These are phyloP conservation scores for Peromyscus attwateri DNA, from an alignment of 2,797 vertebrate genomes.

Conservation along the genomic window DNA sequence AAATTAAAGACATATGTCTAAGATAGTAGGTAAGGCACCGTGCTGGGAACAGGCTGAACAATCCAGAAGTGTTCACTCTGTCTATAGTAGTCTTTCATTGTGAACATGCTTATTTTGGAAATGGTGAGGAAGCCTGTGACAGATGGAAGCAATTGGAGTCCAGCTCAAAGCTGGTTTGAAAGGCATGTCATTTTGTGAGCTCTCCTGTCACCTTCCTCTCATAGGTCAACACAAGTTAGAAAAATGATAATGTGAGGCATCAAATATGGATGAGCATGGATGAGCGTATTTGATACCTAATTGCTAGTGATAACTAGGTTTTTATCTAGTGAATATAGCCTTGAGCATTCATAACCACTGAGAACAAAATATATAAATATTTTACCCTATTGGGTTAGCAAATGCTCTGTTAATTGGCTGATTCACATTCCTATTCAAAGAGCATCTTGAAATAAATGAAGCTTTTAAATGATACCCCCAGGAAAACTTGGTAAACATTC, in stretches of 20 bases:
- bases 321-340: conserved; percentile 57
- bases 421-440: conserved; percentile 75
- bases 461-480: conserved; percentile 63
- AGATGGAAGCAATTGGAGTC: neutral
- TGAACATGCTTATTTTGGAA: neutral
- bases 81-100: neutral
- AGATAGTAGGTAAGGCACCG: neutral
- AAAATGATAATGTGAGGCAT: conserved; percentile 21
- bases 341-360: conserved; percentile 51
- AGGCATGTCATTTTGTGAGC: conserved; percentile 1
- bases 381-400: conserved; percentile 67
- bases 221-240: neutral
- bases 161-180: conserved; percentile 42
- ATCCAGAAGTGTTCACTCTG: neutral
- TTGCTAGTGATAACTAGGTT: conserved; percentile 59
- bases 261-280: neutral
- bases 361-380: conserved; percentile 70
- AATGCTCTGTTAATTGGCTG: conserved; percentile 70
- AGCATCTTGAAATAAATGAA: conserved; percentile 74
- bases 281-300: conserved; percentile 52
- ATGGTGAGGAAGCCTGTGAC: conserved; percentile 18
- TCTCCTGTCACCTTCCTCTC: neutral
- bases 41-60: neutral
- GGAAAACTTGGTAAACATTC: conserved; percentile 65
- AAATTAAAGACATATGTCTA: conserved; percentile 49